Evolutionary conservation across 1,140 invertebrate genomes (phyloP), one percentile per base, ranked within the genome.

Genomic region (Diabrotica undecimpunctata): DNA sequence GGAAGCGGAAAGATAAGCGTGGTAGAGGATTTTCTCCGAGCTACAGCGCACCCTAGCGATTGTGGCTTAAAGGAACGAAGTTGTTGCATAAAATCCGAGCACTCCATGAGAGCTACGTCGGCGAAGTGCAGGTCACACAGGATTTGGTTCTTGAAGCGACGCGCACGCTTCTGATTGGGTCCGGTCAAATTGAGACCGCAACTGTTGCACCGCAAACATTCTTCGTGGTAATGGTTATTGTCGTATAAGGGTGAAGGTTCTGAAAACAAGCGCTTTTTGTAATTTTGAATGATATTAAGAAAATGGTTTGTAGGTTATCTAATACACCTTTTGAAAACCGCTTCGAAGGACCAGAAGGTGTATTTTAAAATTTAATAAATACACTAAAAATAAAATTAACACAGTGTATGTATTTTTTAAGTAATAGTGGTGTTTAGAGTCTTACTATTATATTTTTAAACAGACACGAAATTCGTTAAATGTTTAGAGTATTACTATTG

Each of bases 1-100:
- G 94, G 94, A 72, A 95, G 80, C 25, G 93, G 94, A 79, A 97
- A 97, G 76, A 96, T 95, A 70, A 97, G 85, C 5, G 94, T 97
- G 46, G 94, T 96, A 70, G 93, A 95, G 70, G 90, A 93, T 80
- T 96, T 95, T 79, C 94, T 85, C 75, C 94, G 83, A 51, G 94
- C 94, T 72, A 95, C 93, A 71, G 93, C 94, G 83, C 93, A 96
- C 78, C 94, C 94, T 77, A 96, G 84, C 75, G 92, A 94, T 83
- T 96, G 94, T 68, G 93, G 92, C 83, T 97, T 96, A 84, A 96
- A 96, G 83, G 92, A 92, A 73, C 94, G 88, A 76, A 97, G 86
- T 83, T 96, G 94, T 81, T 95, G 93, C 92, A 96, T 95, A 82
- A 96, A 96, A 85, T 96, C 94, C 64, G 92, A 94, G 83, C 91